Conservation (phyloP, 1,140 invertebrate genomes). For the Drosophila pallidifrons region DNA sequence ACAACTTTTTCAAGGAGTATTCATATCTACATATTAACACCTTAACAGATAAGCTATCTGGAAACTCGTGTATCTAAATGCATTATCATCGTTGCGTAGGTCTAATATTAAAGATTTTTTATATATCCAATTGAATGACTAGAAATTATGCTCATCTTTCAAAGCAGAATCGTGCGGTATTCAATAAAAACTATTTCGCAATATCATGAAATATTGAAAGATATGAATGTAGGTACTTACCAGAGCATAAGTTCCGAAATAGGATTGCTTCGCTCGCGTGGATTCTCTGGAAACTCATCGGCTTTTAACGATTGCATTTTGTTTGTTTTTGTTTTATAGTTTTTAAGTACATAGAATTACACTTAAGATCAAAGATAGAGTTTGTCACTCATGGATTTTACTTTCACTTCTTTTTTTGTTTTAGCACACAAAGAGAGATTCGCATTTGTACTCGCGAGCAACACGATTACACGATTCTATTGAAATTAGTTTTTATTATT, state of each 20-base stretch:
- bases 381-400: background rate
- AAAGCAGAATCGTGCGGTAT: background rate
- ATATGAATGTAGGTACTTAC: slow-evolving; percentile 35
- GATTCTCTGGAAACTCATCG: slow-evolving; percentile 61
- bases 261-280: slow-evolving; percentile 68
- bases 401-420: background rate
- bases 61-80: background rate
- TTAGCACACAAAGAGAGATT: background rate
- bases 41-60: slow-evolving; percentile 35
- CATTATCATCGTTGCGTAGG: slow-evolving; percentile 13
- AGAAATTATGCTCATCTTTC: background rate
- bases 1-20: slow-evolving; percentile 7
- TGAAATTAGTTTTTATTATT: slow-evolving; percentile 6
- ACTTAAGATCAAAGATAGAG: slow-evolving; percentile 1
- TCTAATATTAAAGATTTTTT: slow-evolving; percentile 5
- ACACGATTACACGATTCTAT: background rate
- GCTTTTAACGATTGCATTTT: slow-evolving; percentile 51
- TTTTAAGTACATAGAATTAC: slow-evolving; percentile 10
- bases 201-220: background rate
- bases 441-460: background rate
- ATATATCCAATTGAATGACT: slow-evolving; percentile 1
- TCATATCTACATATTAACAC: slow-evolving; percentile 13
- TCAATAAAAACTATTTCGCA: background rate
- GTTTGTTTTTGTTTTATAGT: background rate
- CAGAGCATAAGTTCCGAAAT: slow-evolving; percentile 67